These are phyloP conservation scores for Channa maculata DNA, from an alignment of 2,113 vertebrate species.

Conservation along the genomic window DNA sequence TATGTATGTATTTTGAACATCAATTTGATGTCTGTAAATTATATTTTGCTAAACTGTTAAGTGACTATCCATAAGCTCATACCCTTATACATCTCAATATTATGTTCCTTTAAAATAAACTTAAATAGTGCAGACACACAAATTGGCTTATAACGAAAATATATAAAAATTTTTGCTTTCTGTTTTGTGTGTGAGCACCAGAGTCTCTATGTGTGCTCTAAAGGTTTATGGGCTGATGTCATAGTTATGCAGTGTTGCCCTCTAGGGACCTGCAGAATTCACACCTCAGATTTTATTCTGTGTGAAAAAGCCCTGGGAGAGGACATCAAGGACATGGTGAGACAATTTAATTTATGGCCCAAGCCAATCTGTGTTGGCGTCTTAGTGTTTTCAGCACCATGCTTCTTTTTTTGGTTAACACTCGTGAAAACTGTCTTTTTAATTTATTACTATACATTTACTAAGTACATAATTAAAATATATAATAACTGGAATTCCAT, in stretches of 20 bases:
- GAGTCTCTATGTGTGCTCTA: slow-evolving; percentile 10
- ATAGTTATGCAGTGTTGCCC: slow-evolving; percentile 73
- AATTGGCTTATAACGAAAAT: slow-evolving; percentile 47
- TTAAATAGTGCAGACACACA: slow-evolving; percentile 17
- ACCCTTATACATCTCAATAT: slow-evolving; percentile 36
- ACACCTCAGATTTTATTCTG: slow-evolving; percentile 71
- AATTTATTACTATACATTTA: slow-evolving; percentile 10
- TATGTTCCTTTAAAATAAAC: slow-evolving; percentile 43
- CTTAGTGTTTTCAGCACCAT: not conserved
- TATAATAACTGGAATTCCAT: not conserved
- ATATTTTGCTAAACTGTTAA: slow-evolving; percentile 8
- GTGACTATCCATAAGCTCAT: slow-evolving; percentile 12
- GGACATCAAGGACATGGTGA: slow-evolving; percentile 52
- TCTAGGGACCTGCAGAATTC: slow-evolving; percentile 65
- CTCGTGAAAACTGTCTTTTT: slow-evolving; percentile 25
- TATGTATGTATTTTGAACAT: too few relatives aligned
- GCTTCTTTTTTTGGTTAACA: slow-evolving; percentile 8
- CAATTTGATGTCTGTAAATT: not conserved
- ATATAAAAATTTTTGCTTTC: slow-evolving; percentile 40
- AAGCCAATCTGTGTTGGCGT: slow-evolving; percentile 16
- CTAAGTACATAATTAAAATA: slow-evolving; percentile 2
- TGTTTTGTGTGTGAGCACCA: slow-evolving; percentile 7
- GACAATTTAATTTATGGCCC: slow-evolving; percentile 64
- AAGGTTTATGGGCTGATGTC: slow-evolving; percentile 76
- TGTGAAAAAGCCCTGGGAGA: slow-evolving; percentile 50